A percentile compares a stretch with the other conserved stretches of the same genome.
phyloP scores from a whole-genome alignment of 2,113 vertebrate species.

The Clupea harengus region DNA sequence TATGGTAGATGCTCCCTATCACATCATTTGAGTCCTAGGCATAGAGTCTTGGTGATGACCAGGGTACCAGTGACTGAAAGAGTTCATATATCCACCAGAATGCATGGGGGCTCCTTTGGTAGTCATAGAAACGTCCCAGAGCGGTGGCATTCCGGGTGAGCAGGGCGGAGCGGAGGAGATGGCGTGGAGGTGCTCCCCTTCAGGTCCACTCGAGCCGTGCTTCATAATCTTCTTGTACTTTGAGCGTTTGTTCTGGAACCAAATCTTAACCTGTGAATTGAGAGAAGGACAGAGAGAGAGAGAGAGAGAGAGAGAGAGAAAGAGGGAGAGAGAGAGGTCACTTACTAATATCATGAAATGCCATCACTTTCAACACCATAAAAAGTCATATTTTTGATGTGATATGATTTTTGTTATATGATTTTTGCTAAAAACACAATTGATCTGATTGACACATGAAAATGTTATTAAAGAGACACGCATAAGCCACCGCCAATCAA shows the following conservation, averaged over 20 bases:
- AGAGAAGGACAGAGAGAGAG: constrained; percentile 16
- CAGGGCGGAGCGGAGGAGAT: constrained; percentile 69
- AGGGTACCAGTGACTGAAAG: constrained; percentile 83
- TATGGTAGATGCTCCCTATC: constrained; percentile 47
- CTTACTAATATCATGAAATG: neutral
- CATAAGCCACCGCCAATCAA: neutral
- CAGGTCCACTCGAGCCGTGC: constrained; percentile 74
- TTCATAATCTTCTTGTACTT: constrained; percentile 95
- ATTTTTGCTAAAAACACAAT: neutral
- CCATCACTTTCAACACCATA: neutral
- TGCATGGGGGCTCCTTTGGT: constrained; percentile 73
- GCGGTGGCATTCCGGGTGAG: constrained; percentile 70
- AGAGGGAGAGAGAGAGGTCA: neutral
- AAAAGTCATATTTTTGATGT: neutral
- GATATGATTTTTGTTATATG: neutral
- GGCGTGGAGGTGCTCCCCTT: constrained; percentile 71
- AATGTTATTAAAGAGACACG: neutral
- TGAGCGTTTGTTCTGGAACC: constrained; percentile 81
- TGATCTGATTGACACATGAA: neutral
- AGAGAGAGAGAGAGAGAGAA: neutral
- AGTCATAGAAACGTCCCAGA: constrained; percentile 81
- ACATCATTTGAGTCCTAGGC: constrained; percentile 82
- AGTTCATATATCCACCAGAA: constrained; percentile 76
- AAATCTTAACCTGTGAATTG: constrained; percentile 84
- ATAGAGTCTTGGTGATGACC: constrained; percentile 77